Base-by-base conservation (phyloP, 2,113 vertebrate species). In the Cairina moschata region DNA sequence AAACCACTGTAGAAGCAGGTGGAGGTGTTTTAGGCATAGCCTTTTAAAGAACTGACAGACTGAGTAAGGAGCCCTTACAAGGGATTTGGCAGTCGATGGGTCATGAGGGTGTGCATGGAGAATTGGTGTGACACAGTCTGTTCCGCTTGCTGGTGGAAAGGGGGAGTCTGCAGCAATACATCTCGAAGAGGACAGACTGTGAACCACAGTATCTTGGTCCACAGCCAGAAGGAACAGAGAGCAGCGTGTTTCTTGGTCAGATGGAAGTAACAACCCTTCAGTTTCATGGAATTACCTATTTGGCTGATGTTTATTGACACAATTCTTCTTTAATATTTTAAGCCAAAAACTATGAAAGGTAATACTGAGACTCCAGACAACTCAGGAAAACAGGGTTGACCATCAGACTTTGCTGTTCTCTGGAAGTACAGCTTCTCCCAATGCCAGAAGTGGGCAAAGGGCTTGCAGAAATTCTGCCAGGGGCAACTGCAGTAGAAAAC, bases 371-470 rank as follows among this genome's bases (percentile, higher is more conserved):
- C 20, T 38, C 13, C 25, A 22, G 31, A 6, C 0, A 0, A n/a
- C 23, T 3, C 1, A 20, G n/a, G 2, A 6, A 36, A 81, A 50
- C 17, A 34, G 16, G 2, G 8, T 11, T 90, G 82, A 29, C 31
- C 0, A 0, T 5, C 1, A 1, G 28, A 1, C 22, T 50, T 62
- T 32, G 17, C 36, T 0, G 0, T 0, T 1, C 56, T 56, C 1
- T 8, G 15, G n/a, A 26, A 34, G 17, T 23, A 5, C 1, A 3
- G 14, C 13, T 80, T 25, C 58, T 14, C 3, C 7, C 9, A 4
- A 0, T 2, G 29, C 34, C 1, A 2, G 34, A 10, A 42, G 18
- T 0, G 0, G 31, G 3, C 1, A 0, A 0, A 3, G 8, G 13
- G 36, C 40, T 25, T 59, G 31, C 0, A 0, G 16, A 1, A 0